Conservation (phyloP, 2,113 vertebrate species). For the Psophia crepitans region DNA sequence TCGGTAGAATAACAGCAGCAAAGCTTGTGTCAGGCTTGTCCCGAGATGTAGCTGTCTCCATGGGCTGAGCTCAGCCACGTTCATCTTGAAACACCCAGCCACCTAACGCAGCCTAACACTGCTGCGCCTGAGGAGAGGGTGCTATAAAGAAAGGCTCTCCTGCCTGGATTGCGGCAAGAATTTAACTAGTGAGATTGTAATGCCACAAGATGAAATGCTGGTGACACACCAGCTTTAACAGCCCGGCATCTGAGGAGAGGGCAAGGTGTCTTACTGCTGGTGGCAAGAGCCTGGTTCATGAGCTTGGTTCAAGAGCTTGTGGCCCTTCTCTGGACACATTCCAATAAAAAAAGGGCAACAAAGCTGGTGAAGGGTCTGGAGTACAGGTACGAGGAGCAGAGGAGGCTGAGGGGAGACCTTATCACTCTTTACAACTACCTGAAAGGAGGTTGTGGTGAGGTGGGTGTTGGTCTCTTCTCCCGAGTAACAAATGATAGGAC, state of each 20-base stretch:
- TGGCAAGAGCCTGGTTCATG: not conserved
- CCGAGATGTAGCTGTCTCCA: accelerated
- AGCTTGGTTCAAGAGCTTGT: no score
- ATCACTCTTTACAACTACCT: no score
- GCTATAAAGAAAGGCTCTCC: not conserved
- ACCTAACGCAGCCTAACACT: not conserved
- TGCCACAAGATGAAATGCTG: not conserved
- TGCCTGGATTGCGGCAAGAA: not conserved
- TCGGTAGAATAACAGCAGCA: not conserved
- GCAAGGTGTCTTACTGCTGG: not conserved
- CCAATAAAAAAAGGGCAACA: no score
- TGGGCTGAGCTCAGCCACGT: not conserved
- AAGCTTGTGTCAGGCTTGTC: not conserved
- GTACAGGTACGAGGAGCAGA: no score
- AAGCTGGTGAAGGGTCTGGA: no score
- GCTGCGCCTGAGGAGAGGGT: accelerated
- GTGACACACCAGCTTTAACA: not conserved
- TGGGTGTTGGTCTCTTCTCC: no score
- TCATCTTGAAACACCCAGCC: not conserved
- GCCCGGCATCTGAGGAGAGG: not conserved
- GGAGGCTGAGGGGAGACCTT: no score
- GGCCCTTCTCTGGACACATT: no score
- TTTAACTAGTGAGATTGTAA: not conserved
- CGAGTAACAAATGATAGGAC: no score
- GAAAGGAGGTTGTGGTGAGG: no score